Evolutionary conservation across 2,888 invertebrate species (phyloP).

Genomic region (Endomychus coccineus): DNA sequence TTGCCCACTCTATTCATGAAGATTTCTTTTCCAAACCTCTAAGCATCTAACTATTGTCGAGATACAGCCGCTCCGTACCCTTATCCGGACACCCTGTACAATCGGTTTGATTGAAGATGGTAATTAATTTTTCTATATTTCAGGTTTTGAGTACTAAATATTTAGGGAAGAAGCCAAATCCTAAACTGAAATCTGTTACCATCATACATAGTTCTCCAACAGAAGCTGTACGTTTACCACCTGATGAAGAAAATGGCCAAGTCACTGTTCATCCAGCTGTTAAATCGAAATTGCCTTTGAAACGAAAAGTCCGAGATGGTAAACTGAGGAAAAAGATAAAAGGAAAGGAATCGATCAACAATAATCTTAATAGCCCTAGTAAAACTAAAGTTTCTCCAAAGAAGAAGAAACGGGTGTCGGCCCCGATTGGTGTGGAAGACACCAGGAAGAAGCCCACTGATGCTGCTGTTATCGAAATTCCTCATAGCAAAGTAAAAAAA

Average conservation of each 20-base stretch:
- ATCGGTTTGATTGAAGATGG: too few relatives aligned
- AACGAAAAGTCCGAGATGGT: constrained; percentile 67
- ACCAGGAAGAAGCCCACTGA: constrained; percentile 47
- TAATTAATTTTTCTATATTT: constrained; percentile 18
- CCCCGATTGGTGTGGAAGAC: constrained; percentile 49
- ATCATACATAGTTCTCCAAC: constrained; percentile 87
- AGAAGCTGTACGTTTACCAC: constrained; percentile 76
- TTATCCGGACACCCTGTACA: too few relatives aligned
- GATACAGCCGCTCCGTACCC: too few relatives aligned
- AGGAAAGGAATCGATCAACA: constrained; percentile 27
- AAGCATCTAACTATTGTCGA: too few relatives aligned
- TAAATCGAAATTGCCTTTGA: constrained; percentile 78
- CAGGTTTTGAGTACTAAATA: constrained; percentile 75
- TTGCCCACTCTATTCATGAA: too few relatives aligned
- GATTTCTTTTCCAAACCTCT: too few relatives aligned
- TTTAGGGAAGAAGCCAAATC: constrained; percentile 70
- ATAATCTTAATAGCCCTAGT: constrained; percentile 37
- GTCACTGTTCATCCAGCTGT: constrained; percentile 81
- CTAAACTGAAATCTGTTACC: constrained; percentile 78
- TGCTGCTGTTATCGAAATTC: constrained; percentile 37
- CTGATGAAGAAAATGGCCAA: constrained; percentile 57
- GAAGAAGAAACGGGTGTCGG: constrained; percentile 44
- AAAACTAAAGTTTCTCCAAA: too few relatives aligned
- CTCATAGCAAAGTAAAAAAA: constrained; percentile 42
- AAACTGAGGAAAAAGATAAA: constrained; percentile 49